Evolutionary conservation across 2,888 invertebrate species (phyloP).

Genomic region (Pachycephus smyrnensis): DNA sequence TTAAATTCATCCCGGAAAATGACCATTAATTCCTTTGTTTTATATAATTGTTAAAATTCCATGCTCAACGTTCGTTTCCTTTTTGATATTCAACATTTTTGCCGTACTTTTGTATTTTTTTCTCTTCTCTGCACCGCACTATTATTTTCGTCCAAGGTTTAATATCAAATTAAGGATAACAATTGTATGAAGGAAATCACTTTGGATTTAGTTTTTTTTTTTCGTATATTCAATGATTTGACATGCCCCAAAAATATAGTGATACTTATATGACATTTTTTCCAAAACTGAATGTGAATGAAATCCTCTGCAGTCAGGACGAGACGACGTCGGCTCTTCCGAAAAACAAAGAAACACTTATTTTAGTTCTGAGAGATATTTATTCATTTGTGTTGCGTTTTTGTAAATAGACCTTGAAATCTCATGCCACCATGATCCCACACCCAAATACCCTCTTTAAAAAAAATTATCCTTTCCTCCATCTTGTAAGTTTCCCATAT

Average conservation of each 20-base stretch:
- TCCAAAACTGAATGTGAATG: background rate
- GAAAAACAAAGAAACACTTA: constrained; percentile 8
- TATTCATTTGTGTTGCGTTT: constrained; percentile 45
- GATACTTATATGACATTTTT: background rate
- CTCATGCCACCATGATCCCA: constrained; percentile 14
- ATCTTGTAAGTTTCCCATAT: background rate
- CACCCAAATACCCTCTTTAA: constrained; percentile 15
- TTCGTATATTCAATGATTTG: background rate
- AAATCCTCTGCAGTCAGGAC: background rate
- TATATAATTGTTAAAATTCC: background rate
- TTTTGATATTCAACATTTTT: background rate
- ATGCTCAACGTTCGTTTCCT: background rate
- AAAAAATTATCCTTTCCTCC: constrained; percentile 16
- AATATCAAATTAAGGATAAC: too few species aligned
- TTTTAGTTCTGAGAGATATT: constrained; percentile 32
- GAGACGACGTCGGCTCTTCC: too few species aligned
- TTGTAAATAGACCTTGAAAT: constrained; percentile 43
- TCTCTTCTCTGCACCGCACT: too few species aligned
- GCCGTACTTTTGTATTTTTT: background rate
- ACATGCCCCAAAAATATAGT: background rate
- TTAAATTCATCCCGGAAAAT: background rate
- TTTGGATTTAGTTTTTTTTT: background rate
- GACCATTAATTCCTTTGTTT: background rate
- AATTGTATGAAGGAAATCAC: background rate
- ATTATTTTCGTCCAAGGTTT: too few species aligned